Conservation (phyloP, 2,113 vertebrate species). For the Castor canadensis region DNA sequence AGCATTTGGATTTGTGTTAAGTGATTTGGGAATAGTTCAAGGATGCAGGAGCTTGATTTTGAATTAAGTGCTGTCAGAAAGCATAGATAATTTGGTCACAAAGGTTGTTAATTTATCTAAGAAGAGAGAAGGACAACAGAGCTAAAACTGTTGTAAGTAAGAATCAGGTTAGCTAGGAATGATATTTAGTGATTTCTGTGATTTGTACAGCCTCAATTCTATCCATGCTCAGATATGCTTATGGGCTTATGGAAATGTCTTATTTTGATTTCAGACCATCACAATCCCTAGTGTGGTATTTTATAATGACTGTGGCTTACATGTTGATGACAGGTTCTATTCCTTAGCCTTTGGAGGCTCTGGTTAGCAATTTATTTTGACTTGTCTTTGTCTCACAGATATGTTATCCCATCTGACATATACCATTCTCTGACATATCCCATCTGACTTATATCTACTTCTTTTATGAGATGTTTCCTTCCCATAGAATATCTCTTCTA, state of each 20-base stretch:
- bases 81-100: not conserved
- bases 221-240: not conserved
- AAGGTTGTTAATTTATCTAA: not conserved
- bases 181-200: not conserved
- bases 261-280: not conserved
- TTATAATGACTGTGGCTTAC: not conserved
- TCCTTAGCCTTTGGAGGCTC: not conserved
- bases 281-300: not conserved
- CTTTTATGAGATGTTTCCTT: not conserved
- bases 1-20: not conserved
- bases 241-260: fast-evolving
- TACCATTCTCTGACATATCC: not conserved
- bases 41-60: not conserved
- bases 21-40: not conserved
- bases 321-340: not conserved
- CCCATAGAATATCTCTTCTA: not conserved
- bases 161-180: not conserved
- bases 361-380: not conserved
- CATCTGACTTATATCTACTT: not conserved
- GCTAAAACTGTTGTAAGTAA: not conserved
- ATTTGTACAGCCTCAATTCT: not conserved
- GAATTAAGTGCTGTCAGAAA: not conserved
- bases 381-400: not conserved
- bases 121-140: not conserved
- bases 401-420: not conserved